A percentile compares a stretch with the other conserved stretches of the same genome.
phyloP scores from a whole-genome alignment of 2,113 vertebrate species.

The Nibea coibor region DNA sequence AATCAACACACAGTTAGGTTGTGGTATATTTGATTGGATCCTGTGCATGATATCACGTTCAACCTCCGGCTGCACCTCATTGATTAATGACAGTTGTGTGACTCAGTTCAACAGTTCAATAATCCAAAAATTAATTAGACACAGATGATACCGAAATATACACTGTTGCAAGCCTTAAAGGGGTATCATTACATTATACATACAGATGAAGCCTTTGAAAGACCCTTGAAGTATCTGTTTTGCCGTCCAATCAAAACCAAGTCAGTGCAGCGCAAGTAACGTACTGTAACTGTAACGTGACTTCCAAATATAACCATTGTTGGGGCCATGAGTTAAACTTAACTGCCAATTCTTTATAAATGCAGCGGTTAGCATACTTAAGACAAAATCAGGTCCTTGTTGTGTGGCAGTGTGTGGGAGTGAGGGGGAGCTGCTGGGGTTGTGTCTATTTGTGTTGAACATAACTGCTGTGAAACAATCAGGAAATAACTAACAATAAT shows the following conservation, averaged over 20 bases:
- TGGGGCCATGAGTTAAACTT: neutral
- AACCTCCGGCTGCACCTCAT: neutral
- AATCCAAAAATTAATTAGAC: slow-evolving; percentile 21
- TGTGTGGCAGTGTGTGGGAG: too few relatives aligned
- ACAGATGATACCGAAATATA: neutral
- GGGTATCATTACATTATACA: neutral
- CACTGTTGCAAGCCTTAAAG: neutral
- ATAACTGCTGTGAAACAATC: too few relatives aligned
- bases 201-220: neutral
- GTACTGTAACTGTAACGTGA: neutral
- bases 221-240: neutral
- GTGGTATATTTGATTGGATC: neutral
- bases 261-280: too few relatives aligned
- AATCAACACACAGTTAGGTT: slow-evolving; percentile 5
- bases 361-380: too few relatives aligned
- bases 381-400: too few relatives aligned
- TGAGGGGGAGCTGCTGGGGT: too few relatives aligned
- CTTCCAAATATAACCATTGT: neutral
- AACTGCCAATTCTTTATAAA: too few relatives aligned
- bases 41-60: slow-evolving; percentile 15
- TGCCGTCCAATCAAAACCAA: neutral
- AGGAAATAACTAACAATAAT: too few relatives aligned
- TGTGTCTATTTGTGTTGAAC: too few relatives aligned
- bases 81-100: slow-evolving; percentile 17
- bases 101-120: slow-evolving; percentile 8